These are phyloP conservation scores for Sipha flava DNA, from an alignment of 1,140 invertebrate species.

Conservation along the genomic window DNA sequence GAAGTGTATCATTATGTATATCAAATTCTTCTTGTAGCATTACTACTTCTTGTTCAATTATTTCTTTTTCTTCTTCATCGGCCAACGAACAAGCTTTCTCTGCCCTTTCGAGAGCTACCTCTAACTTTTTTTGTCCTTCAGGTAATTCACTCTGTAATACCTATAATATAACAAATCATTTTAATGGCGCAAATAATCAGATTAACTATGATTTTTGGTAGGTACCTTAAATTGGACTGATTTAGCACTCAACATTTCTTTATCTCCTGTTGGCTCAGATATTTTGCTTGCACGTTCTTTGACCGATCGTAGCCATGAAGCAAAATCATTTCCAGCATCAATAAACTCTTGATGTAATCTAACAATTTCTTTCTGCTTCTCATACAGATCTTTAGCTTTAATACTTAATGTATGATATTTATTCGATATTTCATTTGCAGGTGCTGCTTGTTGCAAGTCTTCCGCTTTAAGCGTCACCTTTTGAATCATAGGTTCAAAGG, in stretches of 20 bases:
- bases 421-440: conserved; percentile 76
- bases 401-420: conserved; percentile 85
- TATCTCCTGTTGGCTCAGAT: conserved; percentile 87
- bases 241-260: conserved; percentile 76
- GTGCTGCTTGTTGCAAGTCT: conserved; percentile 73
- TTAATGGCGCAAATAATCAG: not conserved
- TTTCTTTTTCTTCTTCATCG: conserved; percentile 76
- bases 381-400: conserved; percentile 67
- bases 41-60: conserved; percentile 84
- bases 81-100: conserved; percentile 72
- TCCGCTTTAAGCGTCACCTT: conserved; percentile 85
- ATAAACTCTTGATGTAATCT: conserved; percentile 84
- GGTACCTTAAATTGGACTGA: conserved; percentile 65
- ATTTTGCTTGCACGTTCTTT: conserved; percentile 87
- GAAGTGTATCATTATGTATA: conserved; percentile 66
- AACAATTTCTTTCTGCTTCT: conserved; percentile 75
- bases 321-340: conserved; percentile 82
- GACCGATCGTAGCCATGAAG: conserved; percentile 79
- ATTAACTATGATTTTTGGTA: not conserved
- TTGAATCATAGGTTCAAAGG: conserved; percentile 90
- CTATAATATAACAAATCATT: conserved; percentile 25
- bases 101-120: conserved; percentile 69
- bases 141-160: conserved; percentile 70
- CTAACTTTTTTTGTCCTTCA: conserved; percentile 70
- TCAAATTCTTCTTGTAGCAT: conserved; percentile 80